Evolutionary conservation across 2,113 vertebrate species (phyloP).

Genomic region (Solenodon paradoxus): DNA sequence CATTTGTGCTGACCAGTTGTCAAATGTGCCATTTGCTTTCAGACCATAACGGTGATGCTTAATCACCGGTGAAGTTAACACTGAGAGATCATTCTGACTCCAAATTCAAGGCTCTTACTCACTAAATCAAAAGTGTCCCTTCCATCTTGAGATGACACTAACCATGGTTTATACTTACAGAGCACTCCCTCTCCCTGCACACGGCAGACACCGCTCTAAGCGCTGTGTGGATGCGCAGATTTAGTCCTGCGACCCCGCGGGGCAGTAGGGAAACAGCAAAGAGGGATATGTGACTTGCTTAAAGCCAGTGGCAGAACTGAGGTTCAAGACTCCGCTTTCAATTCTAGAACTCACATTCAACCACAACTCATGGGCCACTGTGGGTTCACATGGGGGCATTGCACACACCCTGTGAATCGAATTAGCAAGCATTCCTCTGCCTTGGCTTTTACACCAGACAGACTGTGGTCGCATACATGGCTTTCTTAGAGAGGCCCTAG

Average conservation of each 20-base stretch:
- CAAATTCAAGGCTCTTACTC: background rate
- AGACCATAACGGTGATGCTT: background rate
- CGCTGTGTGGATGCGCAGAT: background rate
- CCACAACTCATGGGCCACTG: no score
- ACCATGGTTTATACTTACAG: background rate
- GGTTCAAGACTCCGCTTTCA: background rate
- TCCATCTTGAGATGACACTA: background rate
- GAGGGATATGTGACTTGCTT: background rate
- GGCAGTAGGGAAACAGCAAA: background rate
- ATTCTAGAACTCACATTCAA: background rate
- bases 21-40: background rate
- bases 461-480: background rate
- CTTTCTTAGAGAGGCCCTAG: background rate
- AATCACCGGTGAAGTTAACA: background rate
- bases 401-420: background rate
- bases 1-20: background rate
- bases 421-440: background rate
- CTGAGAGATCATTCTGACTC: background rate
- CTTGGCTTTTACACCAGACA: background rate
- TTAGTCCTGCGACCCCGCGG: background rate
- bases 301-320: background rate
- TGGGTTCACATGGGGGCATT: background rate
- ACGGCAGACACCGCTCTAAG: background rate
- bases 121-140: background rate
- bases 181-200: fast-evolving